phyloP scores from a whole-genome alignment of 2,113 vertebrate species.

The Microcebus lehilahytsara region DNA sequence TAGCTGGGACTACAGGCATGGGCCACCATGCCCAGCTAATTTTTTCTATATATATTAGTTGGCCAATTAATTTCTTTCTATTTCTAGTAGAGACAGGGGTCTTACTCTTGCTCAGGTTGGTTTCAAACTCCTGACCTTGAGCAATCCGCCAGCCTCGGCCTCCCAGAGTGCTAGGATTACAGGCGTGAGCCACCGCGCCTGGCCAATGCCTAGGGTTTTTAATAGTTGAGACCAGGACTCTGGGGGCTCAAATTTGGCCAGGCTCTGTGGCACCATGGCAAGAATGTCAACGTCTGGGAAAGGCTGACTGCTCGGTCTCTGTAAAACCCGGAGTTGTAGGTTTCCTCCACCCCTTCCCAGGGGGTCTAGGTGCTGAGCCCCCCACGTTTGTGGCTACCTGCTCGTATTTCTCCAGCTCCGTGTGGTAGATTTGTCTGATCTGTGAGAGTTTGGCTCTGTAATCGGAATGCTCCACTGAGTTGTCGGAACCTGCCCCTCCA shows the following conservation, averaged over 20 bases:
- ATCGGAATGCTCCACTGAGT: slow-evolving; percentile 96
- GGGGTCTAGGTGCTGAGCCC: background rate
- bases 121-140: too few relatives aligned
- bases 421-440: slow-evolving; percentile 99
- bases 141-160: too few relatives aligned
- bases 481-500: slow-evolving; percentile 91
- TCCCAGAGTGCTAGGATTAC: too few relatives aligned
- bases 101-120: too few relatives aligned
- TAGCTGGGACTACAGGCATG: too few relatives aligned
- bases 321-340: fast-evolving
- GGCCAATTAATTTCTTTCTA: too few relatives aligned
- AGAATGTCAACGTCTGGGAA: fast-evolving
- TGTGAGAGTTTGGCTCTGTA: slow-evolving; percentile 98
- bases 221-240: background rate
- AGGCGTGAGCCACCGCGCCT: too few relatives aligned
- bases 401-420: slow-evolving; percentile 99
- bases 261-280: fast-evolving
- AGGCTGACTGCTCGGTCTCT: fast-evolving
- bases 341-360: too few relatives aligned
- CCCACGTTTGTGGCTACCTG: slow-evolving; percentile 86
- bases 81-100: too few relatives aligned
- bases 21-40: too few relatives aligned
- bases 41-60: too few relatives aligned
- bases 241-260: fast-evolving
- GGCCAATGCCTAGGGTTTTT: background rate